A percentile compares a stretch with the other conserved stretches of the same genome.
Conservation (phyloP, 2,888 invertebrate species). For the Monopis laevigella region DNA sequence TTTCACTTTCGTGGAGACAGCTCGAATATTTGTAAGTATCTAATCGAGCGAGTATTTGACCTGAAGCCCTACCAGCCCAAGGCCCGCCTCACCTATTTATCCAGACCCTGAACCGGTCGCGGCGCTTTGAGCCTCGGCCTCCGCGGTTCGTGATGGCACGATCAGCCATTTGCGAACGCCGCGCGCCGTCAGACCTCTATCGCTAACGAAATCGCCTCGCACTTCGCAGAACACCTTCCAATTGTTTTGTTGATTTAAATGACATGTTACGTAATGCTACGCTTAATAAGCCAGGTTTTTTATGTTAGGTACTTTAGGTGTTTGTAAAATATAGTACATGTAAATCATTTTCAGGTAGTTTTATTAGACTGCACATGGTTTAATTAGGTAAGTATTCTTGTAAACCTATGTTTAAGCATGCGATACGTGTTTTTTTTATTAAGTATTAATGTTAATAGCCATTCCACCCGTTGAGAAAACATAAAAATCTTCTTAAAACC, state of each 20-base stretch:
- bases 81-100: constrained; percentile 9
- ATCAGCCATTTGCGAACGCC: constrained; percentile 10
- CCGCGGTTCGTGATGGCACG: constrained; percentile 7
- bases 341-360: too few species aligned
- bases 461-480: too few species aligned
- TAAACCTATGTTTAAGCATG: too few species aligned
- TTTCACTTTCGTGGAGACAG: not conserved
- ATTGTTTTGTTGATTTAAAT: constrained; percentile 8
- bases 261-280: not conserved
- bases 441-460: too few species aligned
- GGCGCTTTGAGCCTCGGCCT: constrained; percentile 3
- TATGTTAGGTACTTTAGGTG: too few species aligned
- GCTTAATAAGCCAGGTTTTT: too few species aligned
- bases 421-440: too few species aligned
- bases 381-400: too few species aligned
- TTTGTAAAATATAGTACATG: too few species aligned
- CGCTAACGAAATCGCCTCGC: constrained; percentile 2
- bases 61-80: constrained; percentile 1
- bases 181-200: not conserved
- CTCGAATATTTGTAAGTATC: too few species aligned
- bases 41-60: constrained; percentile 9
- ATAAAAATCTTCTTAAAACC: too few species aligned
- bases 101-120: constrained; percentile 10
- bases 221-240: not conserved
- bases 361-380: too few species aligned